Percentiles rank a stretch among this genome's conserved stretches.
These are phyloP conservation scores for Pseudochromis fuscus DNA, from an alignment of 2,797 vertebrate genomes.

Conservation along the genomic window DNA sequence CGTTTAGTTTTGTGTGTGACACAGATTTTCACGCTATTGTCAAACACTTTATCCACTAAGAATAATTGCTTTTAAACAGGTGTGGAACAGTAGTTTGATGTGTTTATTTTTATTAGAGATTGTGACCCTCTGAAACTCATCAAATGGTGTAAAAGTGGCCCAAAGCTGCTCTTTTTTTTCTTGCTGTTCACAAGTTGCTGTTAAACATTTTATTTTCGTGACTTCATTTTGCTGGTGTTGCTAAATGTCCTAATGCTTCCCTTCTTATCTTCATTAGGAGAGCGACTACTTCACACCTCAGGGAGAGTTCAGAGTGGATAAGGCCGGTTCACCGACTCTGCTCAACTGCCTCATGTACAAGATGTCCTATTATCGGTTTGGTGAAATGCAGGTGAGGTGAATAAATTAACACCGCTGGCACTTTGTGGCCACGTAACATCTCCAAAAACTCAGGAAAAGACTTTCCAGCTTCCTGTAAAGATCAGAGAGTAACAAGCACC, in stretches of 20 bases:
- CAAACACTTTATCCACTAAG: no score
- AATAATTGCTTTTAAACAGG: background rate
- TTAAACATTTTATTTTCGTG: background rate
- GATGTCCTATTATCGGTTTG: slow-evolving; percentile 99
- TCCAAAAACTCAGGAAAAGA: background rate
- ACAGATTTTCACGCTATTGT: background rate
- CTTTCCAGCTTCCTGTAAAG: slow-evolving; percentile 14
- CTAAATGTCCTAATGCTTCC: slow-evolving; percentile 19
- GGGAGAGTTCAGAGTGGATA: slow-evolving; percentile 98
- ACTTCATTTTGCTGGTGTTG: background rate
- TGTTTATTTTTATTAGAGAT: no score
- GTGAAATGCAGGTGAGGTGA: slow-evolving; percentile 96
- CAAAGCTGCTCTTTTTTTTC: no score
- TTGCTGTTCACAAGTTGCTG: background rate
- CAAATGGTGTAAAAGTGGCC: background rate
- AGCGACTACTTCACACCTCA: slow-evolving; percentile 99
- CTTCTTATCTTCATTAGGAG: slow-evolving; percentile 85
- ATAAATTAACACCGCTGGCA: background rate
- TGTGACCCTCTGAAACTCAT: background rate
- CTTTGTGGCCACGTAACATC: background rate
- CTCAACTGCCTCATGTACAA: slow-evolving; percentile 99
- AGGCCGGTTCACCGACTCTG: slow-evolving; percentile 96
- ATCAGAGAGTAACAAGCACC: slow-evolving; percentile 47
- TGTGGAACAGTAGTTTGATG: no score
- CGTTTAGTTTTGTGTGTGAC: background rate